Conservation (phyloP, 2,888 invertebrate genomes). For the Drosophila eohydei region DNA sequence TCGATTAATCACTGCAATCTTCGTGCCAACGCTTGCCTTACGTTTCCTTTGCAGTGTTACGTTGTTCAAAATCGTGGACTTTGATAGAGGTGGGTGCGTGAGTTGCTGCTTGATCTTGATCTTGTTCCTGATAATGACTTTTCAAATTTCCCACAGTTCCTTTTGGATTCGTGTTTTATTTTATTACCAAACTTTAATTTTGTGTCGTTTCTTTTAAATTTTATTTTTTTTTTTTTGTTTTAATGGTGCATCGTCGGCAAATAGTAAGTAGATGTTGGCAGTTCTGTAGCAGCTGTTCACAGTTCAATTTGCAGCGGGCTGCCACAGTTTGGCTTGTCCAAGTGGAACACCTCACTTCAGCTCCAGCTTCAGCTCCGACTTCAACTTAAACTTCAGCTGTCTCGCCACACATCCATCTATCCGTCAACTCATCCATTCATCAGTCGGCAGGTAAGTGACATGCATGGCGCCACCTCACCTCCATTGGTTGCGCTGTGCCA, state of each 20-base stretch:
- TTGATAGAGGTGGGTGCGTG: slow-evolving; percentile 31
- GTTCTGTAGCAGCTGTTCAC: slow-evolving; percentile 3
- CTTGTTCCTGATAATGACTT: background rate
- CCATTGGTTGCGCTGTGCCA: slow-evolving; percentile 39
- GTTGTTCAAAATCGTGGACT: slow-evolving; percentile 33
- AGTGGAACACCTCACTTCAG: background rate
- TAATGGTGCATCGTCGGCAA: slow-evolving; percentile 4
- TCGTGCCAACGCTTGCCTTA: slow-evolving; percentile 5
- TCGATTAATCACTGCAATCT: slow-evolving; percentile 8
- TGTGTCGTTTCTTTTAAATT: background rate
- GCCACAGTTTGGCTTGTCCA: background rate
- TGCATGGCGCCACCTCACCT: slow-evolving; percentile 46
- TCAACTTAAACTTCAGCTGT: background rate
- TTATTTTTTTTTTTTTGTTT: background rate
- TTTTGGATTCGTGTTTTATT: slow-evolving; percentile 38
- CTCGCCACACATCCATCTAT: slow-evolving; percentile 23
- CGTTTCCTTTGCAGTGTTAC: slow-evolving; percentile 26
- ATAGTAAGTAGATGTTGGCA: slow-evolving; percentile 15
- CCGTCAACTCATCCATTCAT: slow-evolving; percentile 19
- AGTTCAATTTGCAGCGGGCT: slow-evolving; percentile 12
- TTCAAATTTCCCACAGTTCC: slow-evolving; percentile 34
- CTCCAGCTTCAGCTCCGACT: background rate
- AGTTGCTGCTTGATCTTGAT: background rate
- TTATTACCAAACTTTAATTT: background rate
- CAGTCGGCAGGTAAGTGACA: slow-evolving; percentile 63